phyloP scores from a whole-genome alignment of 2,113 vertebrate species.

The Pycnonotus jocosus region DNA sequence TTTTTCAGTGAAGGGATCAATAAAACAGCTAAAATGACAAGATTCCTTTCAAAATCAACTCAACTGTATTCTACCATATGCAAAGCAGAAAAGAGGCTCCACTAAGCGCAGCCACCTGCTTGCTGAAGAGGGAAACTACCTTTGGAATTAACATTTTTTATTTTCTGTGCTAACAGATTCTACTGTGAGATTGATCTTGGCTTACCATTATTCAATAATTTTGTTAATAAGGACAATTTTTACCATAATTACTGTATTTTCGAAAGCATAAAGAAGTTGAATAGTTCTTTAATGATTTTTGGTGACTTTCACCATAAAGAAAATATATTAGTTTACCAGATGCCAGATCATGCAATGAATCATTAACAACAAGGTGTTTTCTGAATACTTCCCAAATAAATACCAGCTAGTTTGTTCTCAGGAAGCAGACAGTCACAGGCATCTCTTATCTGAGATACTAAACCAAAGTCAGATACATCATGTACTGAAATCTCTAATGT shows the following conservation, averaged over 20 bases:
- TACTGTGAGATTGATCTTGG: constrained; percentile 7
- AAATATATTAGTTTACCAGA: constrained; percentile 64
- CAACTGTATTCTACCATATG: neutral
- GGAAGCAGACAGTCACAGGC: constrained; percentile 35
- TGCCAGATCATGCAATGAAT: constrained; percentile 64
- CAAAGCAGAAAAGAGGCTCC: neutral
- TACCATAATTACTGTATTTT: constrained; percentile 50
- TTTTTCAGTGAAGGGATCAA: neutral
- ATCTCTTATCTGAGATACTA: constrained; percentile 32
- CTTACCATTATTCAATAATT: constrained; percentile 50
- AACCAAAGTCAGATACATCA: constrained; percentile 55
- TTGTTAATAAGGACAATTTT: constrained; percentile 53
- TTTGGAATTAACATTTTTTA: constrained; percentile 27
- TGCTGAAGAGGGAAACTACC: constrained; percentile 17
- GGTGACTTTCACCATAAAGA: constrained; percentile 60
- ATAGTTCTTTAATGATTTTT: constrained; percentile 57
- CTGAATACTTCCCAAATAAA: constrained; percentile 63
- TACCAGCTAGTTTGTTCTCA: constrained; percentile 68
- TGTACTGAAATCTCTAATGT: constrained; percentile 35
- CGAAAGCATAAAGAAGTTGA: constrained; percentile 28
- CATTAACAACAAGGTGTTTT: constrained; percentile 66
- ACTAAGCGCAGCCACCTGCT: constrained; percentile 2
- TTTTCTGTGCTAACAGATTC: constrained; percentile 23
- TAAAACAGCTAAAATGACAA: neutral
- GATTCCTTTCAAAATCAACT: neutral